Base-by-base conservation (phyloP, 2,797 vertebrate genomes). In the Trichosurus vulpecula region DNA sequence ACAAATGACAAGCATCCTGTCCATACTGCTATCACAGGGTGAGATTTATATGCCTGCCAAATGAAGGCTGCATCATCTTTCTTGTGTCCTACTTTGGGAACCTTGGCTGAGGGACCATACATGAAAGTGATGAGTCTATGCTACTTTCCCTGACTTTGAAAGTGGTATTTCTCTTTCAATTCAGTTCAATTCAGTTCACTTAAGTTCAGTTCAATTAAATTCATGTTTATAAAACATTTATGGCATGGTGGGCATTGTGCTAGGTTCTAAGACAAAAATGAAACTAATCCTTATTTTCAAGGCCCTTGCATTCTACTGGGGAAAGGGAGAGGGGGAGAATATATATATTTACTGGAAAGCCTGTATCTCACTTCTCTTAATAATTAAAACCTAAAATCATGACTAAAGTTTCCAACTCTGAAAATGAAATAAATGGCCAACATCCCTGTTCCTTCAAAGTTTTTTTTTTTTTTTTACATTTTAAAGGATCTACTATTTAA, bases 1-100 rank as follows among this genome's bases (percentile, higher is more conserved):
- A 96, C 95, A 97, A 97, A 94, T 94, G 93, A 74, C 55, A 96
- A 52, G 94, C 51, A 30, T 53, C 90, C 51, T 53, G 92, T 90
- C 87, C 74, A 61, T 0, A 0, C 16, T 97, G 89, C 81, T 96
- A 2, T 91, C 92, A 93, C 58, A 47, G 9, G 93, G 53, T 3
- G 30, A 95, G 97, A 96, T 93, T 93, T 56, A 95, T 95, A 91
- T 35, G 47, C 91, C 53, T 74, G 56, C 66, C 55, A 93, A 90
- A 47, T 12, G 91, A 87, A 56, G 87, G 41, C 0, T 0, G 41
- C 13, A 52, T 55, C 54, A 94, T 96, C 92, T 54, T 95, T 27
- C 57, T 89, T 27, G 91, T 90, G 58, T 58, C 54, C 92, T 91
- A 61, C 10, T 1, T 66, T 30, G 91, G 56, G 31, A 47, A 16